Base-by-base conservation (phyloP, 1,140 invertebrate genomes). In the Procambarus clarkii region DNA sequence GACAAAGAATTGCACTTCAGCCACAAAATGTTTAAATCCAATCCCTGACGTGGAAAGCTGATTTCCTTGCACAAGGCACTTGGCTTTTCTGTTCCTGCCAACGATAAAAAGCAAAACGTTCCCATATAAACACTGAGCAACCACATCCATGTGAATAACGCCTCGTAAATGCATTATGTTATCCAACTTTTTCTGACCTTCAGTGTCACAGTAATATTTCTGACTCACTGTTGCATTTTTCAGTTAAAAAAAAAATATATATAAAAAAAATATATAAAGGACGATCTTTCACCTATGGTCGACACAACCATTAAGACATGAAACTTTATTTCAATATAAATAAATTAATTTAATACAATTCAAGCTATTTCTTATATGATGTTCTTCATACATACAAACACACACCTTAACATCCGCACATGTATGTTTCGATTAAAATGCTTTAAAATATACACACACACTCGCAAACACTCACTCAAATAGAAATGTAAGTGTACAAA, bases 51-150 rank as follows among this genome's bases (percentile, higher is more conserved):
- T 84, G 81, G 81, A 90, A 90, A 90, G 88, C 88, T 84, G 88
- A 84, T 83, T 90, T 90, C 86, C 82, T 90, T 84, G 88, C 88
- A 84, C 88, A 90, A 90, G 88, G 88, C 88, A 90, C 88, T 90
- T 90, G 80, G 88, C 88, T 90, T 81, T 84, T 90, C 80, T 54
- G 45, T 76, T 90, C 81, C 69, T 90, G 88, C 80, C 79, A 58
- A 64, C 81, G 77, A 64, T 80, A 64, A 60, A 34, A 74, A 76
- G 74, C 79, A 50, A 88, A 88, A 54, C 78, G 15, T 86, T 60
- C 34, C 48, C 76, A 87, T 69, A 58, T 69, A 80, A 34, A 88
- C 78, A 90, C 78, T 34, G 64, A 74, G 71, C 80, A 90, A 84
- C 76, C 15, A 54, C 24, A 86, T 50, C 45, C n/a, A 34, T 58